A percentile compares a stretch with the other conserved stretches of the same genome.
phyloP scores from a whole-genome alignment of 2,113 vertebrate species.

The Phainopepla nitens region DNA sequence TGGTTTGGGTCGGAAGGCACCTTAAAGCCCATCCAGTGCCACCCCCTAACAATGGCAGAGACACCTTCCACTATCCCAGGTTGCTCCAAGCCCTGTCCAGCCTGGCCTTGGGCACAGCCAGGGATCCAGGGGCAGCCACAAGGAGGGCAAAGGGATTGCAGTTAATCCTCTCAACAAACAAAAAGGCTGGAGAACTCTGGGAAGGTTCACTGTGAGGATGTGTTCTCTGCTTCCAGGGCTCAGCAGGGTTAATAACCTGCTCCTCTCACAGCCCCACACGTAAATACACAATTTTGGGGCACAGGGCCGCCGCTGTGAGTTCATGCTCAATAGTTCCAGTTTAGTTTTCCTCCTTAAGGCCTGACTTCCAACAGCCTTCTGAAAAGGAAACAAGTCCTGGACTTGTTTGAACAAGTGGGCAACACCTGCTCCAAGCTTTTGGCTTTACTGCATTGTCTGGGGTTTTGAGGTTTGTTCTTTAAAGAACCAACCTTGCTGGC shows the following conservation, averaged over 20 bases:
- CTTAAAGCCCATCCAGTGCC: background rate
- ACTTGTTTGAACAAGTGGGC: conserved; percentile 38
- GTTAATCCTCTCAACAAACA: background rate
- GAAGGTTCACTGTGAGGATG: background rate
- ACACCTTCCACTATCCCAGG: background rate
- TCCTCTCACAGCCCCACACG: accelerated
- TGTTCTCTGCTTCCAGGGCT: background rate
- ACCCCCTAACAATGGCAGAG: background rate
- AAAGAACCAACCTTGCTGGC: background rate
- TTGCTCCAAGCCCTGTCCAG: accelerated
- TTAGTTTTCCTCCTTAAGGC: background rate
- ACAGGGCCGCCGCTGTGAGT: background rate
- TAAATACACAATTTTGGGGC: background rate
- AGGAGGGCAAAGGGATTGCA: background rate
- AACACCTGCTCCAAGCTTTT: conserved; percentile 18
- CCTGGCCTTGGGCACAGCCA: background rate
- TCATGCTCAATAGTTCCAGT: background rate
- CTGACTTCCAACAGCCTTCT: background rate
- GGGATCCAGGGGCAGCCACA: background rate
- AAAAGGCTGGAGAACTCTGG: background rate
- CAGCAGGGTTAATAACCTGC: background rate
- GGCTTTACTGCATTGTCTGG: background rate
- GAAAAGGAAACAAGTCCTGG: conserved; percentile 5
- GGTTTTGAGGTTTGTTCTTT: background rate
- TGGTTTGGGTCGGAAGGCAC: background rate